Evolutionary conservation across 1,140 invertebrate genomes (phyloP).

Genomic region (Triops cancriformis): DNA sequence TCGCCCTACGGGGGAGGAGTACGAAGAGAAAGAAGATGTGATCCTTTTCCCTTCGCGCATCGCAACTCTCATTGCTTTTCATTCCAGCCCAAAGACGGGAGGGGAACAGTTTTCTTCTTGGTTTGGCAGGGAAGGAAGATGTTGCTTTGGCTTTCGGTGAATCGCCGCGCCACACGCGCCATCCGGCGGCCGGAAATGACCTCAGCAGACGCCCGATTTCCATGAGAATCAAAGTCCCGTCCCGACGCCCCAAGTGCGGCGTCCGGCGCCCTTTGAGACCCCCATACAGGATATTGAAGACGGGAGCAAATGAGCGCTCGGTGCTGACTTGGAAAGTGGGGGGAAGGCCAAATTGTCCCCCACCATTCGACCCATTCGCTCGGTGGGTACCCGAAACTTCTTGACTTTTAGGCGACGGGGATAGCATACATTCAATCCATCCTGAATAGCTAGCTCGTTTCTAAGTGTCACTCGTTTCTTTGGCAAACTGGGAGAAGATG

Average conservation of each 20-base stretch:
- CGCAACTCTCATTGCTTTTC: neutral
- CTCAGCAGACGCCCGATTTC: slow-evolving; percentile 1
- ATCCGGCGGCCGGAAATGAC: slow-evolving; percentile 11
- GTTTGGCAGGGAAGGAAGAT: slow-evolving; percentile 12
- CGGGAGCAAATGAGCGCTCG: neutral
- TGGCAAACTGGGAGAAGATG: neutral
- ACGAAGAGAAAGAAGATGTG: neutral
- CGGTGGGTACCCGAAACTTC: neutral
- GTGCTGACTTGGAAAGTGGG: slow-evolving; percentile 12
- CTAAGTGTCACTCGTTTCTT: neutral
- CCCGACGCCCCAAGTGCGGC: slow-evolving; percentile 7
- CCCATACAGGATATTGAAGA: slow-evolving; percentile 7
- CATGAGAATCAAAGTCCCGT: neutral
- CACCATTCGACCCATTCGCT: neutral
- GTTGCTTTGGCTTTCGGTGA: neutral
- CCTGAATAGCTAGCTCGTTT: neutral
- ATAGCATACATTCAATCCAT: neutral
- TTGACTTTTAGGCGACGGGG: neutral
- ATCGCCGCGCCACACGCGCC: slow-evolving; percentile 1
- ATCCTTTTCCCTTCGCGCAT: neutral
- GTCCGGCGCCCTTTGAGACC: slow-evolving; percentile 2
- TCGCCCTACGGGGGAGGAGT: neutral
- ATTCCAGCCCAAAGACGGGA: neutral
- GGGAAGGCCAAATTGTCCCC: neutral
- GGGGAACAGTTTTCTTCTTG: slow-evolving; percentile 13